Evolutionary conservation across 2,888 invertebrate genomes (phyloP).

Genomic region (Leptura quadrifasciata): DNA sequence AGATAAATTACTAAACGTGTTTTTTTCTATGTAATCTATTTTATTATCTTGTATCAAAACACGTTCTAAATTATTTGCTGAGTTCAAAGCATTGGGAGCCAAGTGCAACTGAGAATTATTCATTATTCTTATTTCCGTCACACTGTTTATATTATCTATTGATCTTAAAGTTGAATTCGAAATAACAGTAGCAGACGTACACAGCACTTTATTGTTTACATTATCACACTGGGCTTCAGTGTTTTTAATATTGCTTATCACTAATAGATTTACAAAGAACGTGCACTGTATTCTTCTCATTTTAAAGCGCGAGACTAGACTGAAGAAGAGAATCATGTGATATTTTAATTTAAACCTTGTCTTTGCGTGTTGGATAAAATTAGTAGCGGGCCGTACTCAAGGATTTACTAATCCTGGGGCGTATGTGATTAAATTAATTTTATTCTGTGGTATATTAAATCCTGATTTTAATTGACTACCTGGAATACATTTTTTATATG

Average conservation of each 20-base stretch:
- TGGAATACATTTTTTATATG: too few relatives aligned
- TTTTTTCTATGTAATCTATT: slow-evolving; percentile 7
- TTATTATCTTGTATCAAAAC: slow-evolving; percentile 1
- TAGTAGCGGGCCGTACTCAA: too few relatives aligned
- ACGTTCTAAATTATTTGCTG: neutral
- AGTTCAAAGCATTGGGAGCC: neutral
- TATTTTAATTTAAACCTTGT: neutral
- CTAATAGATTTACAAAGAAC: neutral
- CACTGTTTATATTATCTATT: slow-evolving; percentile 7
- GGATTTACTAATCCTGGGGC: too few relatives aligned
- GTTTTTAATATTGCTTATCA: neutral
- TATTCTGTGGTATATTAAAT: too few relatives aligned
- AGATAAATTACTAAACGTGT: slow-evolving; percentile 44
- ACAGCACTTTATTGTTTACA: neutral
- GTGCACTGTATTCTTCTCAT: neutral
- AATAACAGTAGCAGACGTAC: neutral
- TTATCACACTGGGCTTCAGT: neutral
- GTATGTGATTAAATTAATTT: too few relatives aligned
- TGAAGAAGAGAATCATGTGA: neutral
- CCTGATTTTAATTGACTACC: too few relatives aligned
- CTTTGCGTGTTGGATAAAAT: neutral
- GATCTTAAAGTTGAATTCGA: neutral
- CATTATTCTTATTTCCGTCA: neutral
- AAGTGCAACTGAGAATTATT: neutral
- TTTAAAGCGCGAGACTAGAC: neutral